These are phyloP conservation scores for Vultur gryphus DNA, from an alignment of 2,797 vertebrate genomes.

Conservation along the genomic window DNA sequence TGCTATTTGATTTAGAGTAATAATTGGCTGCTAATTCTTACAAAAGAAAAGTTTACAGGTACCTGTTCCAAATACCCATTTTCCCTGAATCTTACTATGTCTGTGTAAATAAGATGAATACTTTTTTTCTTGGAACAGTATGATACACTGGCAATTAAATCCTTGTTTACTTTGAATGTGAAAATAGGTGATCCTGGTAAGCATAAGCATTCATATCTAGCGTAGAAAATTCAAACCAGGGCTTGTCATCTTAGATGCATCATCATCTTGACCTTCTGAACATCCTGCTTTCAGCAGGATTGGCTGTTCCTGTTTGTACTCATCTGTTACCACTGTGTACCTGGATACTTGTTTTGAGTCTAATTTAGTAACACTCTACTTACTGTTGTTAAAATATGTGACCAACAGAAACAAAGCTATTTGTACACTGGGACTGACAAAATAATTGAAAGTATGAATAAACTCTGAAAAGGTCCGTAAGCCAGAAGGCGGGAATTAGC, in stretches of 20 bases:
- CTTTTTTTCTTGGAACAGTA: background rate
- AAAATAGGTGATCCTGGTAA: background rate
- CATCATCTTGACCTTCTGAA: background rate
- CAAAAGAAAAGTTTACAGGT: background rate
- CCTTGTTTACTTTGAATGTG: background rate
- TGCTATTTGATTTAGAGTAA: background rate
- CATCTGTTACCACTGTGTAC: background rate
- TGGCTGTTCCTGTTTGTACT: background rate
- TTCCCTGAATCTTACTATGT: background rate
- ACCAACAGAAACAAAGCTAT: background rate
- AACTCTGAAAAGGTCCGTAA: background rate
- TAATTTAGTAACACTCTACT: background rate
- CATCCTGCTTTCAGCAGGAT: background rate
- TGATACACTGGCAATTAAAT: background rate
- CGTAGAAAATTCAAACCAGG: background rate
- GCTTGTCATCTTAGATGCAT: background rate
- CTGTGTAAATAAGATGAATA: background rate
- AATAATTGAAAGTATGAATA: background rate
- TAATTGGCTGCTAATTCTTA: background rate
- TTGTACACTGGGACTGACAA: background rate
- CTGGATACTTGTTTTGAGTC: background rate
- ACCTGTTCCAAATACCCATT: background rate
- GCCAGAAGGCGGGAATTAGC: background rate
- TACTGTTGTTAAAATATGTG: background rate
- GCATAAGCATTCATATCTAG: background rate